These are phyloP conservation scores for Momotus momota DNA, from an alignment of 2,797 vertebrate genomes.

Conservation along the genomic window DNA sequence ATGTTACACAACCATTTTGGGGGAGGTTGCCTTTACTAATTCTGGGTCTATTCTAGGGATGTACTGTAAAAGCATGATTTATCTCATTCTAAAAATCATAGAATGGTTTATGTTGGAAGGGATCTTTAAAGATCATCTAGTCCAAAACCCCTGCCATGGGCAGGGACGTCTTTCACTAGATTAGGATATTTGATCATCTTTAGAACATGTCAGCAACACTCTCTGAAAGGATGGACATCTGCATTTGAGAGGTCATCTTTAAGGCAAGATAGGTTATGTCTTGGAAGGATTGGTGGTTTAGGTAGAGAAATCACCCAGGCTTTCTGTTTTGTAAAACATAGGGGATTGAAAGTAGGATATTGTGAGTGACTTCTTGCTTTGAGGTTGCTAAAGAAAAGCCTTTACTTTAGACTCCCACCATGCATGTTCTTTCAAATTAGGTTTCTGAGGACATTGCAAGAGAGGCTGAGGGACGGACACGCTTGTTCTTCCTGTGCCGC, in stretches of 20 bases:
- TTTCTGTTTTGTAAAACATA: neutral
- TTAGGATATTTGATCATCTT: neutral
- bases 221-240: neutral
- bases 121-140: neutral
- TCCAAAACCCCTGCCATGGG: neutral
- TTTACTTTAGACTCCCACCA: neutral
- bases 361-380: neutral
- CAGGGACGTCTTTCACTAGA: neutral
- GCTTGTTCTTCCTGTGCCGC: neutral
- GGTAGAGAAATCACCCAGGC: neutral
- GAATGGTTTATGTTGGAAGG: neutral
- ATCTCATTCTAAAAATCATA: neutral
- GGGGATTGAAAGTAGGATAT: neutral
- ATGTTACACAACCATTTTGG: neutral
- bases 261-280: neutral
- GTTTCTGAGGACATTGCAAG: neutral
- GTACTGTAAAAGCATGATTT: neutral
- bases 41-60: neutral
- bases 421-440: neutral
- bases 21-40: accelerated
- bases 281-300: neutral
- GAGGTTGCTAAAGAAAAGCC: neutral
- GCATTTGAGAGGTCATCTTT: neutral
- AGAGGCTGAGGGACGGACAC: neutral
- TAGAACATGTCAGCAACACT: neutral